A percentile compares a stretch with the other conserved stretches of the same genome.
These are phyloP conservation scores for Drosophila meridionalis DNA, from an alignment of 2,888 invertebrate species.

Conservation along the genomic window DNA sequence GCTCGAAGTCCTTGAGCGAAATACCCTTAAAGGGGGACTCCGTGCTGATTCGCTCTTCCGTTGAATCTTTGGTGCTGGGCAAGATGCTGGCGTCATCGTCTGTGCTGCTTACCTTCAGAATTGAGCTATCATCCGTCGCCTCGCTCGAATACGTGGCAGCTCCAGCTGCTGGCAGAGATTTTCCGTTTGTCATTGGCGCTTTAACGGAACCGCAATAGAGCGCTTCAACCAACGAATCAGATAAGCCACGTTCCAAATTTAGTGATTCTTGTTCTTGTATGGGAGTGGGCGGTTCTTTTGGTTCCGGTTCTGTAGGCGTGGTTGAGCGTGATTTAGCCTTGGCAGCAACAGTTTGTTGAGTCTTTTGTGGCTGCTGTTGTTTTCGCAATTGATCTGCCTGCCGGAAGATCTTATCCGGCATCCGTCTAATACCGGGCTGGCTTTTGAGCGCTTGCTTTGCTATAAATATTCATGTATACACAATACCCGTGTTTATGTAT, in stretches of 20 bases:
- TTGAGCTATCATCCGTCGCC: slow-evolving; percentile 67
- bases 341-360: slow-evolving; percentile 43
- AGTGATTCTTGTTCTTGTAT: slow-evolving; percentile 66
- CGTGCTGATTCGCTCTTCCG: slow-evolving; percentile 56
- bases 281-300: slow-evolving; percentile 28
- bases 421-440: slow-evolving; percentile 82
- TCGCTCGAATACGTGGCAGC: slow-evolving; percentile 62
- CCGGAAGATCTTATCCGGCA: slow-evolving; percentile 75
- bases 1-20: slow-evolving; percentile 89
- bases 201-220: slow-evolving; percentile 76
- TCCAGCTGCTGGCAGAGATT: slow-evolving; percentile 5
- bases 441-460: slow-evolving; percentile 85
- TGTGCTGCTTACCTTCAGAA: slow-evolving; percentile 67
- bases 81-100: slow-evolving; percentile 72
- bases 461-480: slow-evolving; percentile 47
- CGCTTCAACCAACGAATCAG: slow-evolving; percentile 82
- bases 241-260: slow-evolving; percentile 75
- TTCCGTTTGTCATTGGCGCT: slow-evolving; percentile 23
- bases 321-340: slow-evolving; percentile 49
- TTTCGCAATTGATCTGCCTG: slow-evolving; percentile 70
- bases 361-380: slow-evolving; percentile 37
- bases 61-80: slow-evolving; percentile 49
- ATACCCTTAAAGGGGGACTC: slow-evolving; percentile 86
- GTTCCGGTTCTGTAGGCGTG: slow-evolving; percentile 46
- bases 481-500: slow-evolving; percentile 12